phyloP scores from a whole-genome alignment of 2,113 vertebrate genomes.

The Capricornis sumatraensis region DNA sequence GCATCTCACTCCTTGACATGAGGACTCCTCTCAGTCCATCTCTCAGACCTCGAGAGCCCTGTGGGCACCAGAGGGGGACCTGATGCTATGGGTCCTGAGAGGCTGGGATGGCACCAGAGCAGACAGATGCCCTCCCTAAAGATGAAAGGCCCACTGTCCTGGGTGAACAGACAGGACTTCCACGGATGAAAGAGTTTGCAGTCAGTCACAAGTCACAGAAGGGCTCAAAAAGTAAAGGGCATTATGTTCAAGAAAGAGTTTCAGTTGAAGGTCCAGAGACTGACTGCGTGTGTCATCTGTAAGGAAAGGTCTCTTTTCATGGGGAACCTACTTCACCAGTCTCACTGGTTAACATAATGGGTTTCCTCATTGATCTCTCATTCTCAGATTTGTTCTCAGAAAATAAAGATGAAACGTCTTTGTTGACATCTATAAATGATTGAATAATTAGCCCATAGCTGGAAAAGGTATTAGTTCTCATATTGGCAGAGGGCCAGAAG shows the following conservation, averaged over 20 bases:
- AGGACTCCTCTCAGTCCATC: neutral
- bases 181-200: neutral
- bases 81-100: neutral
- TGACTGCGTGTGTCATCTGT: fast-evolving
- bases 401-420: neutral
- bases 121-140: neutral
- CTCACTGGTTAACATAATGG: neutral
- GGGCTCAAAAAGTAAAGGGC: neutral
- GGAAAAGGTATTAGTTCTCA: neutral
- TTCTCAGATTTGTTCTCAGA: neutral
- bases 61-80: neutral
- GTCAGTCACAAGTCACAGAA: neutral
- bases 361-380: neutral
- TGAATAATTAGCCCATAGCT: neutral
- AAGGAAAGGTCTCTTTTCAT: neutral
- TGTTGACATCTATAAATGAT: neutral
- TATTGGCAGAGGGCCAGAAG: neutral
- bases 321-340: neutral
- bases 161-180: neutral
- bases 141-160: neutral
- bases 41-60: neutral
- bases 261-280: neutral
- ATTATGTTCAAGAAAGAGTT: neutral
- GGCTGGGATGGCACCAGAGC: neutral
- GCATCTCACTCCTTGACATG: neutral